Conservation (phyloP, 2,888 invertebrate species). For the Phalera bucephala region DNA sequence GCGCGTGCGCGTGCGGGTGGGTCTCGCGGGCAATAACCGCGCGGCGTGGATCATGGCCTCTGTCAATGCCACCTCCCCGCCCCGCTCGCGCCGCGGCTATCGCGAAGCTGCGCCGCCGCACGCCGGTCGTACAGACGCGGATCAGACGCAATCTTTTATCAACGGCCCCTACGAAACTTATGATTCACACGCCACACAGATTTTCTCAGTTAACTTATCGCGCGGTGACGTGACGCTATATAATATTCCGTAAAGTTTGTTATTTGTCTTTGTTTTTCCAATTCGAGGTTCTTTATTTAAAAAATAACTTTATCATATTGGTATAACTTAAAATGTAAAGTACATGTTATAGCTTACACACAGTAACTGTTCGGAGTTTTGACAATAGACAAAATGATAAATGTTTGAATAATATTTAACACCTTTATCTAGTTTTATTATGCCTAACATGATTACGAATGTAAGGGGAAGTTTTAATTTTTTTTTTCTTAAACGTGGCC, state of each 20-base stretch:
- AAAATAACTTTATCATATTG: background rate
- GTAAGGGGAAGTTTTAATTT: no score
- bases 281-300: background rate
- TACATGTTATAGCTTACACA: no score
- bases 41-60: constrained; percentile 68
- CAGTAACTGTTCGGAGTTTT: no score
- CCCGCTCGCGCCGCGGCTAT: constrained; percentile 19
- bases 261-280: background rate
- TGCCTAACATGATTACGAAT: no score
- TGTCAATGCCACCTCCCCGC: constrained; percentile 67
- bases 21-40: constrained; percentile 72
- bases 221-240: background rate
- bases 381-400: no score
- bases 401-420: no score
- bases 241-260: background rate
- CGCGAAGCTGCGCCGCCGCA: constrained; percentile 15
- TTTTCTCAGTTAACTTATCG: constrained; percentile 28
- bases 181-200: constrained; percentile 46
- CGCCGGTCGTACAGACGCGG: constrained; percentile 13
- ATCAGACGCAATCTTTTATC: constrained; percentile 49
- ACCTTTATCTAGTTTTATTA: no score
- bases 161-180: constrained; percentile 25
- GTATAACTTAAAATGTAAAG: no score
- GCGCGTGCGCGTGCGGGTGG: constrained; percentile 37
- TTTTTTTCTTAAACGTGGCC: no score